phyloP scores from a whole-genome alignment of 2,113 vertebrate genomes.

The Cervus canadensis region DNA sequence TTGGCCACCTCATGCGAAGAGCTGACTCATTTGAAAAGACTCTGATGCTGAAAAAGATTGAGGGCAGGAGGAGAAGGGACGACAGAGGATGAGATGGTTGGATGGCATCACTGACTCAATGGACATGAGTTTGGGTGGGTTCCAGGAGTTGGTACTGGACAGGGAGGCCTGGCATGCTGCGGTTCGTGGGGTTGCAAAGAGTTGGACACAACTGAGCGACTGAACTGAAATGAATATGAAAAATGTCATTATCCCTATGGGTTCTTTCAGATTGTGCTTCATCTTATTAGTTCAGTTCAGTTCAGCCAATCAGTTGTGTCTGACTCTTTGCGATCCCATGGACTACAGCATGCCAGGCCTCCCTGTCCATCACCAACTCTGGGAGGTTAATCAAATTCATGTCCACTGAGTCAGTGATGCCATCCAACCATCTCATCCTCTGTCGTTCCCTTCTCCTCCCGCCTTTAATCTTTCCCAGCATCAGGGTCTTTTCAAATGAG shows the following conservation, averaged over 20 bases:
- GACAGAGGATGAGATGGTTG: too few relatives aligned
- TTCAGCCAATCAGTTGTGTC: rapidly evolving
- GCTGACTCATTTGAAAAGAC: too few relatives aligned
- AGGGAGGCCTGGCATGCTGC: too few relatives aligned
- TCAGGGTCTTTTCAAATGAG: not conserved
- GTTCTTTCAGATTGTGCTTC: not conserved
- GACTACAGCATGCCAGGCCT: not conserved
- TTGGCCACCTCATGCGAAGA: too few relatives aligned
- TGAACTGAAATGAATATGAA: not conserved
- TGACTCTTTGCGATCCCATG: not conserved
- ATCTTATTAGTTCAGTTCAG: not conserved
- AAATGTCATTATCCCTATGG: not conserved
- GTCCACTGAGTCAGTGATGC: not conserved
- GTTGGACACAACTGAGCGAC: too few relatives aligned
- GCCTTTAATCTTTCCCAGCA: not conserved
- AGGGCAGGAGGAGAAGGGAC: too few relatives aligned
- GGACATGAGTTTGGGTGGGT: too few relatives aligned
- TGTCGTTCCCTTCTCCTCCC: not conserved
- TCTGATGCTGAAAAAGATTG: too few relatives aligned
- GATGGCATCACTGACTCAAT: too few relatives aligned
- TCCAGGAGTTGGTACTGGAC: too few relatives aligned
- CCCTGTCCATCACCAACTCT: not conserved
- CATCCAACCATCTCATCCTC: not conserved
- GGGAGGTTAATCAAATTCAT: not conserved
- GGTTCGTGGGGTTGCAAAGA: too few relatives aligned